A percentile compares a stretch with the other conserved stretches of the same genome.
phyloP scores from a whole-genome alignment of 2,113 vertebrate genomes.

The Neolamprologus devosi region DNA sequence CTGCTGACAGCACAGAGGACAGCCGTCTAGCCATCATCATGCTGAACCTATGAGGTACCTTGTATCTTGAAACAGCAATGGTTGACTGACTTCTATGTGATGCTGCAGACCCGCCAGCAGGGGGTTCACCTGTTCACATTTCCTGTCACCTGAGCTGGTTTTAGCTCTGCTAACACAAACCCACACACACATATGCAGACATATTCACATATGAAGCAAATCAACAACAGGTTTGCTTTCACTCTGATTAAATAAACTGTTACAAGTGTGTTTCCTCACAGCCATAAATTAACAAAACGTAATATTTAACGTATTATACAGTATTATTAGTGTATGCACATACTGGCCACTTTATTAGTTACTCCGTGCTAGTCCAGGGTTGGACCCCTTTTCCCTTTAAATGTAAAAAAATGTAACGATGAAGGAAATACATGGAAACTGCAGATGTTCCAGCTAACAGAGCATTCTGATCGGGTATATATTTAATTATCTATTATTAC shows the following conservation, averaged over 20 bases:
- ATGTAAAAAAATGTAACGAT: not conserved
- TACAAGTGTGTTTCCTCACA: not conserved
- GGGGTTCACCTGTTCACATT: slow-evolving; percentile 65
- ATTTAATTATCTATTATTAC: not conserved
- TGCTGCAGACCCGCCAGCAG: slow-evolving; percentile 65
- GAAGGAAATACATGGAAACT: not conserved
- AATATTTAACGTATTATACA: not conserved
- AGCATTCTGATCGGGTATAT: not conserved
- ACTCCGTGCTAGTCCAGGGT: not conserved
- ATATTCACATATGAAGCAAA: not conserved
- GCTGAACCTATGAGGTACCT: slow-evolving; percentile 54
- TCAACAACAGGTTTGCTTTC: not conserved
- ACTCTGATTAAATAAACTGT: not conserved
- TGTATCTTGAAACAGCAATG: slow-evolving; percentile 28
- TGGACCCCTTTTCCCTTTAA: not conserved
- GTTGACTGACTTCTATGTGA: slow-evolving; percentile 49
- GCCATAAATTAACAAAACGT: not conserved
- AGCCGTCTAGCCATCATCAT: not conserved
- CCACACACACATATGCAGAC: not conserved
- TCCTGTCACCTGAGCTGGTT: slow-evolving; percentile 38
- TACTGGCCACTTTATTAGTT: not conserved
- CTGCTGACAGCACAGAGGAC: not conserved
- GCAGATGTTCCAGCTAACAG: not conserved
- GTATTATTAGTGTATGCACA: not conserved
- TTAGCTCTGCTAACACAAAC: slow-evolving; percentile 39